Conservation (phyloP, 2,888 invertebrate species). For the Omphaloscelis lunosa region DNA sequence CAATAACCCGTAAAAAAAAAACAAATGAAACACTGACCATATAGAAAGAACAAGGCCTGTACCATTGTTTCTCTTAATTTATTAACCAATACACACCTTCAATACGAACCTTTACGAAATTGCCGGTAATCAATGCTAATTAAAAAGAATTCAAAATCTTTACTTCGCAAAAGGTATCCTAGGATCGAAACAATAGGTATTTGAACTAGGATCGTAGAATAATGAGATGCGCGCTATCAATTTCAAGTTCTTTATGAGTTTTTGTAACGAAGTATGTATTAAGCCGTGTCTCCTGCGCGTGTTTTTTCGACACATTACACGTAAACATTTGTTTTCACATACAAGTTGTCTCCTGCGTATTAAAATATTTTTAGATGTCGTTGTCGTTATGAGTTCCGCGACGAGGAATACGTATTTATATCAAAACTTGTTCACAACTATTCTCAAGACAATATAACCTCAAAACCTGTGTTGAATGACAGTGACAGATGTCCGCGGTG, state of each 20-base stretch:
- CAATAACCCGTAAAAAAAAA: slow-evolving; percentile 1
- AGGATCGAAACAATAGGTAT: slow-evolving; percentile 41
- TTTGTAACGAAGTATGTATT: neutral
- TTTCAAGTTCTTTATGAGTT: neutral
- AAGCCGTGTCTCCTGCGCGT: no score
- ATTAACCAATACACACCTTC: slow-evolving; percentile 32
- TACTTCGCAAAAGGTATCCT: slow-evolving; percentile 4
- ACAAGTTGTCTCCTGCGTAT: no score
- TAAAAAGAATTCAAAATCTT: slow-evolving; percentile 47
- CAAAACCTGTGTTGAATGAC: no score
- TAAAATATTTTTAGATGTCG: no score
- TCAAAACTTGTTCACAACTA: no score
- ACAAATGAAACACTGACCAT: slow-evolving; percentile 28
- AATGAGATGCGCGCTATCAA: neutral
- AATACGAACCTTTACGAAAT: slow-evolving; percentile 18
- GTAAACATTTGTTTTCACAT: no score
- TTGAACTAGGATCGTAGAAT: neutral
- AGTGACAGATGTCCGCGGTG: no score
- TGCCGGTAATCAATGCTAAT: slow-evolving; percentile 31
- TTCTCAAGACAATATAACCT: no score
- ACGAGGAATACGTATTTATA: no score
- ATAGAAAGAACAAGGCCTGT: slow-evolving; percentile 29
- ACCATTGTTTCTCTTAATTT: slow-evolving; percentile 58
- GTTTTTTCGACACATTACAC: no score
- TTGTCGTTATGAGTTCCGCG: no score